Evolutionary conservation across 2,888 invertebrate genomes (phyloP).

Genomic region (Autographa gamma): DNA sequence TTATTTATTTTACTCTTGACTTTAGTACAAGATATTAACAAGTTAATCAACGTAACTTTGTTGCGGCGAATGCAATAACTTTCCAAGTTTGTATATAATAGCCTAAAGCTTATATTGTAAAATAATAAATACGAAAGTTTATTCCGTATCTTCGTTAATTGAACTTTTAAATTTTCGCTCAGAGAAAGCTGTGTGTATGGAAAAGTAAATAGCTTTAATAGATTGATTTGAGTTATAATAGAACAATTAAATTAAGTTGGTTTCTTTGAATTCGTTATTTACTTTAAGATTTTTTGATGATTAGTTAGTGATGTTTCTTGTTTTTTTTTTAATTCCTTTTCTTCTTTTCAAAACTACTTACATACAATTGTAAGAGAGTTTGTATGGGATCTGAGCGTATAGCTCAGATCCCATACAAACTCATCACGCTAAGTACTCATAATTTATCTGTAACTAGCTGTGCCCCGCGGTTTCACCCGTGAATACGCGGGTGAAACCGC

Average conservation of each 20-base stretch:
- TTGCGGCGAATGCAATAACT: not conserved
- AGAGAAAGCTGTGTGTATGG: not conserved
- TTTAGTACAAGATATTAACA: not conserved
- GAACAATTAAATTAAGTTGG: not conserved
- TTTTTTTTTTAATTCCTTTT: too few relatives aligned
- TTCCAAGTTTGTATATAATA: not conserved
- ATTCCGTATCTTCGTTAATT: not conserved
- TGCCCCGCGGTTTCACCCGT: too few relatives aligned
- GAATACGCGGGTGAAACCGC: too few relatives aligned
- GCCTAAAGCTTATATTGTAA: constrained; percentile 5
- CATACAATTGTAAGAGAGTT: too few relatives aligned
- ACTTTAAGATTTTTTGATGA: not conserved
- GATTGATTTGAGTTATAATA: not conserved
- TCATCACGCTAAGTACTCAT: too few relatives aligned
- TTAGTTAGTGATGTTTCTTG: too few relatives aligned
- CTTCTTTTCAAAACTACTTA: too few relatives aligned
- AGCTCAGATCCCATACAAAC: too few relatives aligned
- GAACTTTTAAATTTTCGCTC: not conserved
- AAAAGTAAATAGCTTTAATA: constrained; percentile 5
- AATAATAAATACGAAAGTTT: constrained; percentile 8
- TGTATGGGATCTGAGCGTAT: too few relatives aligned
- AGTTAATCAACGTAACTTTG: not conserved
- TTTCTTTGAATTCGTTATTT: not conserved
- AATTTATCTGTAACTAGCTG: too few relatives aligned
- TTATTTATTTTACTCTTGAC: too few relatives aligned